Conservation (phyloP, 2,797 vertebrate genomes). For the Pitangus sulphuratus region DNA sequence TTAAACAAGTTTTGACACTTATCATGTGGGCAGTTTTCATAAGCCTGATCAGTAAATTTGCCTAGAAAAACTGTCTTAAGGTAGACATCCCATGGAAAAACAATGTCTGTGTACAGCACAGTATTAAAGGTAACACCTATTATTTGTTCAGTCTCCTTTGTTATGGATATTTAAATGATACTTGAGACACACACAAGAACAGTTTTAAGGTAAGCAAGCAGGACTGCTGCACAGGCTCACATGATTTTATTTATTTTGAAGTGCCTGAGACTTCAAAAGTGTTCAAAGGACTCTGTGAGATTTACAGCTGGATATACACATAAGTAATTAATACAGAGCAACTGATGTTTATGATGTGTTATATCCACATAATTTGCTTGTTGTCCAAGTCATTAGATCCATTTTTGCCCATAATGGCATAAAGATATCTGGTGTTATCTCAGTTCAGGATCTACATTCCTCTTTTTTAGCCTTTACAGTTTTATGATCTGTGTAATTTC, state of each 20-base stretch:
- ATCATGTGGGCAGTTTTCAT: background rate
- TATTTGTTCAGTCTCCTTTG: background rate
- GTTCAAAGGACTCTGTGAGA: background rate
- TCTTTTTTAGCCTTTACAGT: background rate
- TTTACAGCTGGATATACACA: background rate
- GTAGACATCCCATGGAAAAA: background rate
- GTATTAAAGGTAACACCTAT: background rate
- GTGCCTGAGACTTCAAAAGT: background rate
- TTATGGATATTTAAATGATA: background rate
- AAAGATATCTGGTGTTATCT: background rate
- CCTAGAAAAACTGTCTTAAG: background rate
- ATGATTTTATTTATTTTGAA: background rate
- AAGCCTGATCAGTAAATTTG: background rate
- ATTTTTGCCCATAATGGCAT: background rate
- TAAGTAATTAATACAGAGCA: background rate
- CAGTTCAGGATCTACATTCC: background rate
- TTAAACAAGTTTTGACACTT: background rate
- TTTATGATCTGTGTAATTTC: background rate
- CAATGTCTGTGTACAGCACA: background rate
- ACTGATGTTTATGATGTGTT: background rate
- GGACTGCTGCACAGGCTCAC: background rate
- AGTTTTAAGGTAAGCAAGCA: background rate
- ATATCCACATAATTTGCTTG: background rate
- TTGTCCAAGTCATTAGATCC: background rate
- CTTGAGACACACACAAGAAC: background rate